Evolutionary conservation across 2,888 invertebrate species (phyloP).

Genomic region (Lasioglossum malachurum): DNA sequence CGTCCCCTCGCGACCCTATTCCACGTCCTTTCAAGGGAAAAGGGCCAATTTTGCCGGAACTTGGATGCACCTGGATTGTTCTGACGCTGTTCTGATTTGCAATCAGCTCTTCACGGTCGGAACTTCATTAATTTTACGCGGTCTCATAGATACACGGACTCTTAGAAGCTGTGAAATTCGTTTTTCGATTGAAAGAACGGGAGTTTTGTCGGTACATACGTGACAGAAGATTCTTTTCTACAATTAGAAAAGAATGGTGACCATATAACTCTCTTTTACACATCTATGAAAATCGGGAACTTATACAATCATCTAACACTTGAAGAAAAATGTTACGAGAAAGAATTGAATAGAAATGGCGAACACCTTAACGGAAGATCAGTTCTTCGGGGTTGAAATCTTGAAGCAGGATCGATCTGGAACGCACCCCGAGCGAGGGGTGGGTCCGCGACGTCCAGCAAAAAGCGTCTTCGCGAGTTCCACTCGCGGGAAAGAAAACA

Average conservation of each 20-base stretch:
- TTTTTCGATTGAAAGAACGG: too few relatives aligned
- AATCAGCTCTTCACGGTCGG: background rate
- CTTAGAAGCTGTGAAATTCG: too few relatives aligned
- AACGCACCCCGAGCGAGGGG: background rate
- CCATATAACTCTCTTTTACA: too few relatives aligned
- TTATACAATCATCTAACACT: too few relatives aligned
- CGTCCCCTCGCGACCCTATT: conserved; percentile 7
- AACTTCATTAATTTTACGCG: background rate
- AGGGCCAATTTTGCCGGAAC: background rate
- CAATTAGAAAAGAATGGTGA: too few relatives aligned
- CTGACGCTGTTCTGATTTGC: background rate
- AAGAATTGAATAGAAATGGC: background rate
- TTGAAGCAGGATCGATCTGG: background rate
- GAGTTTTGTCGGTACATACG: too few relatives aligned
- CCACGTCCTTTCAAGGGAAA: background rate
- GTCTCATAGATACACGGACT: too few relatives aligned
- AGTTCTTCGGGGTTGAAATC: background rate
- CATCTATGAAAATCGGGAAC: too few relatives aligned
- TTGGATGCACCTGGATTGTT: background rate
- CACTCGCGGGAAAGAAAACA: conserved; percentile 67
- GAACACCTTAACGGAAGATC: background rate
- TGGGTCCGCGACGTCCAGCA: conserved; percentile 26
- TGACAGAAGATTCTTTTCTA: too few relatives aligned
- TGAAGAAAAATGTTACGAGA: too few relatives aligned
- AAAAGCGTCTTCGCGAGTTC: conserved; percentile 61